These are phyloP conservation scores for Leptinotarsa haldemani DNA, from an alignment of 2,888 invertebrate genomes.

Conservation along the genomic window DNA sequence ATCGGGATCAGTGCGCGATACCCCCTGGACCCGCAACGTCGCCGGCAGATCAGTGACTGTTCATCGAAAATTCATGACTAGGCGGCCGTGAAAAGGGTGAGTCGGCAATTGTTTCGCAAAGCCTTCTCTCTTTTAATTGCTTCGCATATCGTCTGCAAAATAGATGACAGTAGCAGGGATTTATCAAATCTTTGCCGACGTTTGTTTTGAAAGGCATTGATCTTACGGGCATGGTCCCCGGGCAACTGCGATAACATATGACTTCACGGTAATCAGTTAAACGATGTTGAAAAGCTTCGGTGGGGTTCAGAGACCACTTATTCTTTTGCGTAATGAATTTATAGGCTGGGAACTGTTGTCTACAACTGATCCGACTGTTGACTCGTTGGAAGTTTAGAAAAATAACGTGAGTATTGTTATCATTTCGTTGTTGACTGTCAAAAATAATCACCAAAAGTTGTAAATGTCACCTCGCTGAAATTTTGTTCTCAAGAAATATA, in stretches of 20 bases:
- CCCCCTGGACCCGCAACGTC: background rate
- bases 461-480: too few relatives aligned
- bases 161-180: background rate
- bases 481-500: too few relatives aligned
- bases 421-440: background rate
- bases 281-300: background rate
- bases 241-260: too few relatives aligned
- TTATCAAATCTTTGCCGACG: too few relatives aligned
- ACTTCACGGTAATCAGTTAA: slow-evolving; percentile 4
- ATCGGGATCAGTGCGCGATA: slow-evolving; percentile 20
- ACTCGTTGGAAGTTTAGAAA: background rate
- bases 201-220: background rate
- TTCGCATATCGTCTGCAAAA: background rate
- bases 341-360: slow-evolving; percentile 2
- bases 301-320: background rate
- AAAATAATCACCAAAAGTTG: too few relatives aligned
- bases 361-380: background rate
- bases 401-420: background rate
- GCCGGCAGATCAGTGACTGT: slow-evolving; percentile 3
- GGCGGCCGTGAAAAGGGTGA: slow-evolving; percentile 21
- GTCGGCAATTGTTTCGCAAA: slow-evolving; percentile 15
- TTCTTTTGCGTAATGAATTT: background rate
- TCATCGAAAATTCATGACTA: slow-evolving; percentile 16
- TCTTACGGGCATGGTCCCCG: background rate
- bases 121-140: background rate